Evolutionary conservation across 2,113 vertebrate species (phyloP).

Genomic region (Calidris pygmaea): DNA sequence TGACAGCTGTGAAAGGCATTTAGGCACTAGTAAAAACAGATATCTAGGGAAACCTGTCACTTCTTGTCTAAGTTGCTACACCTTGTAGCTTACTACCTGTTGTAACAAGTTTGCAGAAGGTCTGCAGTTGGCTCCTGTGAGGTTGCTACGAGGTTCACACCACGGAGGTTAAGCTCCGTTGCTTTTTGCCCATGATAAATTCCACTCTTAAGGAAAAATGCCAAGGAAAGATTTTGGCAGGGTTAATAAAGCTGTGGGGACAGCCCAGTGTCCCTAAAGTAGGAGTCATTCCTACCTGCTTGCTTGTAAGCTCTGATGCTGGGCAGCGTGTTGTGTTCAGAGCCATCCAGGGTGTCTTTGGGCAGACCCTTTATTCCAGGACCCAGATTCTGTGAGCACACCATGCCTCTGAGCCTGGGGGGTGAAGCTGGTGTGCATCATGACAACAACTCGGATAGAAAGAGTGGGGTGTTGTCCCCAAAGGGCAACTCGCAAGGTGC

Average conservation of each 20-base stretch:
- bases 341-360: neutral
- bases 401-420: neutral
- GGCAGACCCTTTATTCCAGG: neutral
- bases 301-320: neutral
- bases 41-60: neutral
- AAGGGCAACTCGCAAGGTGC: neutral
- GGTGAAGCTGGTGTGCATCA: fast-evolving
- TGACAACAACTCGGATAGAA: neutral
- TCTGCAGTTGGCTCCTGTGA: neutral
- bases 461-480: neutral
- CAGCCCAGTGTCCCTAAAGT: neutral
- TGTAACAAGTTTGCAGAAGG: neutral
- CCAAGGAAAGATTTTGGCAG: neutral
- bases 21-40: neutral
- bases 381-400: fast-evolving
- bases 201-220: neutral
- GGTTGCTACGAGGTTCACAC: neutral
- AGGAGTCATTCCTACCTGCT: neutral
- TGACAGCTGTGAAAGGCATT: neutral
- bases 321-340: neutral
- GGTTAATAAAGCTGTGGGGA: neutral
- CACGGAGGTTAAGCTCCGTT: neutral
- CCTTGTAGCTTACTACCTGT: neutral
- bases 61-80: neutral
- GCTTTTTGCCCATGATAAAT: neutral